These are phyloP conservation scores for Ophioderma brevispina DNA, from an alignment of 35 echinoderm and acorn worm species.

Conservation along the genomic window DNA sequence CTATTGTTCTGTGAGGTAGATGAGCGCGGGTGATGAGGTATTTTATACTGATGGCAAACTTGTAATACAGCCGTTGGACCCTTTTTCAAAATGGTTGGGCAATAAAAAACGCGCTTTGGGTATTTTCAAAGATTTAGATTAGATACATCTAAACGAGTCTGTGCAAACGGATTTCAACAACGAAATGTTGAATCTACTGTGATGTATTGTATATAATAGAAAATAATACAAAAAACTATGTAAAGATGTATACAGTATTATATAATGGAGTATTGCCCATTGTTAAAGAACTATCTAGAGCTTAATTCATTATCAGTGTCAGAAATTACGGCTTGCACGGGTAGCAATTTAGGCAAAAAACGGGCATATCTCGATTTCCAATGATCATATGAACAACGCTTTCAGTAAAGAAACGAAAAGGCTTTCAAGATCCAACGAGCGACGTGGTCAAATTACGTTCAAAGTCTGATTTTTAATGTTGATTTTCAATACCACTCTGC, in stretches of 20 bases:
- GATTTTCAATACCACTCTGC: too few relatives aligned
- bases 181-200: background rate
- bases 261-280: background rate
- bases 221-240: background rate
- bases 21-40: too few relatives aligned
- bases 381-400: background rate
- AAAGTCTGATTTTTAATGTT: too few relatives aligned
- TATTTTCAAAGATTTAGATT: too few relatives aligned
- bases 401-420: background rate
- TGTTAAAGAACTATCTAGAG: background rate
- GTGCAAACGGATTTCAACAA: too few relatives aligned
- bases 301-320: background rate
- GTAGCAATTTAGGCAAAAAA: background rate
- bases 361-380: background rate
- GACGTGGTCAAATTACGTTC: too few relatives aligned
- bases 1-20: too few relatives aligned
- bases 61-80: too few relatives aligned
- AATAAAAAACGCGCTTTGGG: too few relatives aligned
- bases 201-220: constrained; percentile 2
- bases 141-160: too few relatives aligned
- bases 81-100: too few relatives aligned
- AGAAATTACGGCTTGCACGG: background rate
- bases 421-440: background rate
- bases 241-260: background rate
- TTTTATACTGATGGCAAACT: too few relatives aligned